phyloP scores from a whole-genome alignment of 2,113 vertebrate species.

The Siniperca chuatsi region DNA sequence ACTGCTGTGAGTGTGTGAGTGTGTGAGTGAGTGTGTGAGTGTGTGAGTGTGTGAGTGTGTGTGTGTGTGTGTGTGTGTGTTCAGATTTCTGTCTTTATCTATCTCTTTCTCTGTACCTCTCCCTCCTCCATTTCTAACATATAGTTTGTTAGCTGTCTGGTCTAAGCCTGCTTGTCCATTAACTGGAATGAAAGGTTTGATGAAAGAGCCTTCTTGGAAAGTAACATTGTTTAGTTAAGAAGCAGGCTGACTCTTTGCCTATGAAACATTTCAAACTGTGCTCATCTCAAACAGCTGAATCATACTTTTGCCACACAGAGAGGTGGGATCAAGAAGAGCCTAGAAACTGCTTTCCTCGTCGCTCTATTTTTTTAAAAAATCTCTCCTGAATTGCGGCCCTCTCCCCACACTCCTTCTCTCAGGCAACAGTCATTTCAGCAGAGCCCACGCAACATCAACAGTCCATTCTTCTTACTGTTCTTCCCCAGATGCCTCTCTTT shows the following conservation, averaged over 20 bases:
- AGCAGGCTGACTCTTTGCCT: neutral
- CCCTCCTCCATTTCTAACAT: conserved; percentile 44
- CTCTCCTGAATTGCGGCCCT: conserved; percentile 28
- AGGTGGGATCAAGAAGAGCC: conserved; percentile 55
- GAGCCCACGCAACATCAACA: conserved; percentile 63
- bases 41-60: too few species aligned
- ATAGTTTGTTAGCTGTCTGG: conserved; percentile 63
- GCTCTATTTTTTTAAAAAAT: conserved; percentile 4
- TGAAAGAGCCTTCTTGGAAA: conserved; percentile 5
- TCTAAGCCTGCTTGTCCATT: conserved; percentile 66
- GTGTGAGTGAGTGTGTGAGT: too few species aligned
- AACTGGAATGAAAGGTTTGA: conserved; percentile 72
- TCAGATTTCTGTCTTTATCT: conserved; percentile 16
- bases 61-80: conserved; percentile 4
- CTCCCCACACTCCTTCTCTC: conserved; percentile 30
- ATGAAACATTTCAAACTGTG: conserved; percentile 26
- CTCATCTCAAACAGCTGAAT: conserved; percentile 42
- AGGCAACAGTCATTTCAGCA: conserved; percentile 51
- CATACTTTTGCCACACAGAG: conserved; percentile 36
- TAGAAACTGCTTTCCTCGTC: conserved; percentile 31
- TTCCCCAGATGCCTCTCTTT: conserved; percentile 43
- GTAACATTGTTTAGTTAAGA: neutral
- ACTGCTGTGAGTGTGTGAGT: conserved; percentile 48
- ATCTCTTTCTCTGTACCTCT: neutral
- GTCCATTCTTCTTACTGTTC: conserved; percentile 54